Evolutionary conservation across 2,888 invertebrate genomes (phyloP).

Genomic region (Caenorhabditis sinica): DNA sequence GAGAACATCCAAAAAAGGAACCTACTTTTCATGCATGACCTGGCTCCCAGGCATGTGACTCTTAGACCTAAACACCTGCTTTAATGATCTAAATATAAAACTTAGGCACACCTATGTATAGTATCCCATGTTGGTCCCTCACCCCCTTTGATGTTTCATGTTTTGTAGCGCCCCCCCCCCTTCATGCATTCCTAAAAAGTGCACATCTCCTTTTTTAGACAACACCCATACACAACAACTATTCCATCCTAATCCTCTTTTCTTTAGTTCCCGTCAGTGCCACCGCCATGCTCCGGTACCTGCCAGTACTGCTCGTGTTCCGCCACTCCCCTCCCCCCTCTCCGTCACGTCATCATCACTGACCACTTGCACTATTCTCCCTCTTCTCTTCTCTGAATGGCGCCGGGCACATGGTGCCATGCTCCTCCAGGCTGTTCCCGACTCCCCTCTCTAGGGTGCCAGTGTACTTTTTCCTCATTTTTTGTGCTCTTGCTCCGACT

Average conservation of each 20-base stretch:
- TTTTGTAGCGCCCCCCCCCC: not conserved
- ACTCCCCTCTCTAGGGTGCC: slow-evolving; percentile 28
- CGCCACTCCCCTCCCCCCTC: slow-evolving; percentile 6
- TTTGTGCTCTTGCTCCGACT: not conserved
- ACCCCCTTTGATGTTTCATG: not conserved
- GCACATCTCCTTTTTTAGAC: slow-evolving; percentile 1
- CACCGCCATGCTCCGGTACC: slow-evolving; percentile 2
- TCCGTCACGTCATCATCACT: slow-evolving; percentile 16
- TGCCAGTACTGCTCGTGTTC: too few relatives aligned
- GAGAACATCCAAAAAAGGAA: too few relatives aligned
- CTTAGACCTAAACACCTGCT: too few relatives aligned
- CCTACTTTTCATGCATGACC: too few relatives aligned
- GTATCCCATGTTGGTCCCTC: slow-evolving; percentile 2
- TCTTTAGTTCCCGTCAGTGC: not conserved
- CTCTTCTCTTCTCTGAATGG: not conserved
- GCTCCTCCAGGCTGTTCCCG: slow-evolving; percentile 36
- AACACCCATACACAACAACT: too few relatives aligned
- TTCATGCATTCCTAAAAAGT: slow-evolving; percentile 29
- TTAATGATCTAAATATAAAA: too few relatives aligned
- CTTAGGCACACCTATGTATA: too few relatives aligned
- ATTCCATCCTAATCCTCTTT: too few relatives aligned
- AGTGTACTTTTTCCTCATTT: slow-evolving; percentile 3
- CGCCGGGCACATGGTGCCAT: slow-evolving; percentile 15
- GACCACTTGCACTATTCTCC: slow-evolving; percentile 21
- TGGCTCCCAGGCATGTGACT: too few relatives aligned